A percentile compares a stretch with the other conserved stretches of the same genome.
Evolutionary conservation across 2,113 vertebrate genomes (phyloP).

Genomic region (Xiphophorus couchianus): DNA sequence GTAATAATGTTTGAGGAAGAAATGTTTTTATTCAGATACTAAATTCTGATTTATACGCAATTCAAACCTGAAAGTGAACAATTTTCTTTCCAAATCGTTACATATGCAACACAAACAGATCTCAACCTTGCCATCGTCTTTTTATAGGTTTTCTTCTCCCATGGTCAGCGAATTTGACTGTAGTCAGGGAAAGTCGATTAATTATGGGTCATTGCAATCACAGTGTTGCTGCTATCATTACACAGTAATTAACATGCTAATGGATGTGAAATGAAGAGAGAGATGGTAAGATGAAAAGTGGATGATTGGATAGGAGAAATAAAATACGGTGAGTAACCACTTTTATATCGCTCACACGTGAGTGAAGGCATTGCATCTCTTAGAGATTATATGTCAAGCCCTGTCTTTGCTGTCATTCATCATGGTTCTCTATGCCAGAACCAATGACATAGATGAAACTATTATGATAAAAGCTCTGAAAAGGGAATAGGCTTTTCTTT

Average conservation of each 20-base stretch:
- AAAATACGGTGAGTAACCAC: background rate
- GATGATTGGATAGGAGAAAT: conserved; percentile 1
- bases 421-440: background rate
- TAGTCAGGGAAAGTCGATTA: conserved; percentile 31
- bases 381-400: conserved; percentile 1
- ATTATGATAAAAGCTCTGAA: background rate
- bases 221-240: conserved; percentile 46
- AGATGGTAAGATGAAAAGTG: conserved; percentile 22
- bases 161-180: conserved; percentile 33
- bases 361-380: conserved; percentile 3
- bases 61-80: background rate
- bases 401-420: conserved; percentile 9
- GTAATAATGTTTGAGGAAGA: background rate
- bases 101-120: background rate
- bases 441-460: background rate
- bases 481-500: background rate
- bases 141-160: conserved; percentile 16
- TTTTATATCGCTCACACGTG: background rate
- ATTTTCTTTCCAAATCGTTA: background rate
- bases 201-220: conserved; percentile 37
- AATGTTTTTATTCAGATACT: background rate
- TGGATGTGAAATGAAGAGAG: conserved; percentile 29
- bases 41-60: background rate
- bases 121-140: background rate
- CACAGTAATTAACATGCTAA: conserved; percentile 66